Evolutionary conservation across 2,113 vertebrate species (phyloP).

Genomic region (Syngnathoides biaculeatus): DNA sequence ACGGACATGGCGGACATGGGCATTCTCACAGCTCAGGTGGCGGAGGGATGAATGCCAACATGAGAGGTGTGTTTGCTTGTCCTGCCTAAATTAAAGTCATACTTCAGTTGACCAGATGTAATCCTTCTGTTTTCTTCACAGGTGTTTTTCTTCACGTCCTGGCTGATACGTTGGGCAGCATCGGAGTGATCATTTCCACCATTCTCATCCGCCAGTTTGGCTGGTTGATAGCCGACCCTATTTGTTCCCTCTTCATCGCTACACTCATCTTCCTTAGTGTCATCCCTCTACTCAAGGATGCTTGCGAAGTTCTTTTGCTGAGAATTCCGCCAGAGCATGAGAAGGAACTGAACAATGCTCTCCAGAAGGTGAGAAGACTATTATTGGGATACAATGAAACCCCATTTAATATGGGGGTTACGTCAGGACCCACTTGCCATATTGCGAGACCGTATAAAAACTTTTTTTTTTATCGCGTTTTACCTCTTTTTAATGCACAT

Average conservation of each 20-base stretch:
- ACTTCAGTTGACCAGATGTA: background rate
- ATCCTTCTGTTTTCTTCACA: conserved; percentile 37
- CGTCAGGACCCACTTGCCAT: background rate
- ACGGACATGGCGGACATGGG: conserved; percentile 62
- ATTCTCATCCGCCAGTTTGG: conserved; percentile 97
- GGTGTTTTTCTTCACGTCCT: conserved; percentile 95
- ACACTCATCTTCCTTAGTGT: conserved; percentile 94
- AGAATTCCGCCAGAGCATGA: conserved; percentile 85
- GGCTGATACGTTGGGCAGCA: conserved; percentile 94
- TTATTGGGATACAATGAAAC: background rate
- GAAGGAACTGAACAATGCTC: conserved; percentile 84
- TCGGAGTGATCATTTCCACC: conserved; percentile 95
- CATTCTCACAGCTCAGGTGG: conserved; percentile 73
- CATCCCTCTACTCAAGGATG: conserved; percentile 91
- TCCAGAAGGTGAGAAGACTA: conserved; percentile 84
- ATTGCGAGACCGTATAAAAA: background rate
- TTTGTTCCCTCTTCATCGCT: conserved; percentile 97
- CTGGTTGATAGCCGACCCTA: conserved; percentile 95
- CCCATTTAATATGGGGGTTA: background rate
- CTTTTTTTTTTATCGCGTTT: background rate
- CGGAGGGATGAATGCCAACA: conserved; percentile 95
- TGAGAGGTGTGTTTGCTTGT: conserved; percentile 80
- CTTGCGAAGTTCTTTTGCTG: conserved; percentile 90
- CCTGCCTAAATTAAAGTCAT: background rate
- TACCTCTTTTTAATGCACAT: background rate